phyloP scores from a whole-genome alignment of 1,140 invertebrate species.

The Ganaspis sp. region DNA sequence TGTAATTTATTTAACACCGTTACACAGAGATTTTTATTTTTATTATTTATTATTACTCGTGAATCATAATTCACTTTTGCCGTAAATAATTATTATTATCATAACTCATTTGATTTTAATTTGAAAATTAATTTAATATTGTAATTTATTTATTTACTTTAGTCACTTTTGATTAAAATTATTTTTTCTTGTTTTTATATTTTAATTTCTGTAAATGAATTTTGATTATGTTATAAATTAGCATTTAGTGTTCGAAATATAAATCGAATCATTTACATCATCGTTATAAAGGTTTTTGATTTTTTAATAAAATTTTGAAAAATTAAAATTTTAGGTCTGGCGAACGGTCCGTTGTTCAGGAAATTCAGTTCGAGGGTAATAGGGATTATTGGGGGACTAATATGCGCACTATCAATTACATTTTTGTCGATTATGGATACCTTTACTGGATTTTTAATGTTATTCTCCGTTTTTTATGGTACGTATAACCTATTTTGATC shows the following conservation, averaged over 20 bases:
- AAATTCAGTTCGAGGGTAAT: conserved; percentile 79
- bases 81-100: too few relatives aligned
- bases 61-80: neutral
- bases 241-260: too few relatives aligned
- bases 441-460: conserved; percentile 78
- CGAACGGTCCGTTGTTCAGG: conserved; percentile 78
- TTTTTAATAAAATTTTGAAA: neutral
- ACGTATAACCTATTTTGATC: conserved; percentile 51
- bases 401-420: conserved; percentile 75
- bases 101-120: too few relatives aligned
- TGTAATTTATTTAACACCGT: neutral
- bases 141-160: too few relatives aligned
- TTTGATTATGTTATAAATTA: too few relatives aligned
- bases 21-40: neutral
- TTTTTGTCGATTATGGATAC: conserved; percentile 73
- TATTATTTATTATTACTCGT: neutral
- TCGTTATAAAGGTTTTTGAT: neutral
- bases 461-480: conserved; percentile 80
- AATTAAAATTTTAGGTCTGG: conserved; percentile 68
- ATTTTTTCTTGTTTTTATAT: too few relatives aligned
- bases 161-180: too few relatives aligned
- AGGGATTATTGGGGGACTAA: conserved; percentile 73
- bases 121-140: too few relatives aligned
- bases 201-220: too few relatives aligned
- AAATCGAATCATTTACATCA: too few relatives aligned